Evolutionary conservation across 2,888 invertebrate genomes (phyloP).

Genomic region (Stramonita haemastoma): DNA sequence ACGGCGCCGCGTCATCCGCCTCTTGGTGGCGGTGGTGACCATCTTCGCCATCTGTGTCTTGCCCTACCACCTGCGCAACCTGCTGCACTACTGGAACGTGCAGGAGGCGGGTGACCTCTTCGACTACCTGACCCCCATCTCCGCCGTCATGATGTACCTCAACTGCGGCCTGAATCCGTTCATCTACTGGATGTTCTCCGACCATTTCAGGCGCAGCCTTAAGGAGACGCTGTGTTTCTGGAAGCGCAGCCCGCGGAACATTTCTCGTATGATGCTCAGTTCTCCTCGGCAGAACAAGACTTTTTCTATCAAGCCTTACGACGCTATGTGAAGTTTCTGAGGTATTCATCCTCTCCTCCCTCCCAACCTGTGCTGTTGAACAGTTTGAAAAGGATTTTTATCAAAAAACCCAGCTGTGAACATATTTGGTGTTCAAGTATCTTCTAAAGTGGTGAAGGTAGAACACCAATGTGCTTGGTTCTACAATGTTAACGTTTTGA

Average conservation of each 20-base stretch:
- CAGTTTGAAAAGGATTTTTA: too few relatives aligned
- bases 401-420: too few relatives aligned
- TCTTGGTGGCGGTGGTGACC: constrained; percentile 91
- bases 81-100: constrained; percentile 90
- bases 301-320: constrained; percentile 2
- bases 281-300: constrained; percentile 16
- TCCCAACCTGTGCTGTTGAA: too few relatives aligned
- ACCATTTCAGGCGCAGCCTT: constrained; percentile 91
- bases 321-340: not conserved
- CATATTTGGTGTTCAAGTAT: too few relatives aligned
- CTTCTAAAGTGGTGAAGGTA: too few relatives aligned
- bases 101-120: constrained; percentile 74
- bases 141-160: constrained; percentile 91
- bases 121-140: constrained; percentile 85
- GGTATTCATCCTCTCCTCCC: not conserved
- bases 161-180: constrained; percentile 94
- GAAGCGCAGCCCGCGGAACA: constrained; percentile 35
- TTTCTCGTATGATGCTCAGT: not conserved
- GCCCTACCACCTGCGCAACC: constrained; percentile 86
- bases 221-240: constrained; percentile 83
- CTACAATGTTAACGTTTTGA: too few relatives aligned
- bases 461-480: too few relatives aligned
- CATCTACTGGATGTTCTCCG: constrained; percentile 90
- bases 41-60: constrained; percentile 93
- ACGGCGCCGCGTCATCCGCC: constrained; percentile 90